Percentiles rank a stretch among this genome's conserved stretches.
Conservation (phyloP, 2,797 vertebrate genomes). For the Pangasius djambal region DNA sequence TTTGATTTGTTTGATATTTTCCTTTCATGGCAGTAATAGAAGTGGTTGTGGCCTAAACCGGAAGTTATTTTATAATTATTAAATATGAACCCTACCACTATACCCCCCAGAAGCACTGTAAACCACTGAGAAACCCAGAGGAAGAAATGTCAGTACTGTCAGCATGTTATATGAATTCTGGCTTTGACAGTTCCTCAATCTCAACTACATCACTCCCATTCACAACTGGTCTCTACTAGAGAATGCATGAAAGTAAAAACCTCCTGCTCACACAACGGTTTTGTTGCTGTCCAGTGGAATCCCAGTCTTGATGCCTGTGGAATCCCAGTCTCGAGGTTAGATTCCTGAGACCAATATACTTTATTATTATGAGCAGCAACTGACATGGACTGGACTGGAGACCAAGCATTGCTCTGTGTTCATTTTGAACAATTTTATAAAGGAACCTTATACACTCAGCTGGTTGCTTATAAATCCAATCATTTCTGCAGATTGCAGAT, state of each 20-base stretch:
- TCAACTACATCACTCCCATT: neutral
- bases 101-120: neutral
- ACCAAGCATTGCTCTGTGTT: neutral
- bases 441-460: neutral
- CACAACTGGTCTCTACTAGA: neutral
- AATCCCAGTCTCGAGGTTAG: neutral
- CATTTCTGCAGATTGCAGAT: neutral
- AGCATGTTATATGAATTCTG: neutral
- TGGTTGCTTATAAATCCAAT: neutral
- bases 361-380: neutral
- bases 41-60: neutral
- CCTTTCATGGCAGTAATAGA: neutral
- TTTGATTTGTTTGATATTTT: neutral
- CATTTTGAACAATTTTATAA: neutral
- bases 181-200: neutral
- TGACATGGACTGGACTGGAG: neutral
- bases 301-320: neutral
- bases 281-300: neutral
- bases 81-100: neutral
- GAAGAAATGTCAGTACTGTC: neutral
- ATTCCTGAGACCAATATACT: neutral
- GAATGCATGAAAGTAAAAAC: neutral
- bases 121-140: neutral
- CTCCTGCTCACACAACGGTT: neutral
- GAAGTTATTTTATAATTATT: neutral